Evolutionary conservation across 2,113 vertebrate genomes (phyloP).

Genomic region (Cygnus atratus): DNA sequence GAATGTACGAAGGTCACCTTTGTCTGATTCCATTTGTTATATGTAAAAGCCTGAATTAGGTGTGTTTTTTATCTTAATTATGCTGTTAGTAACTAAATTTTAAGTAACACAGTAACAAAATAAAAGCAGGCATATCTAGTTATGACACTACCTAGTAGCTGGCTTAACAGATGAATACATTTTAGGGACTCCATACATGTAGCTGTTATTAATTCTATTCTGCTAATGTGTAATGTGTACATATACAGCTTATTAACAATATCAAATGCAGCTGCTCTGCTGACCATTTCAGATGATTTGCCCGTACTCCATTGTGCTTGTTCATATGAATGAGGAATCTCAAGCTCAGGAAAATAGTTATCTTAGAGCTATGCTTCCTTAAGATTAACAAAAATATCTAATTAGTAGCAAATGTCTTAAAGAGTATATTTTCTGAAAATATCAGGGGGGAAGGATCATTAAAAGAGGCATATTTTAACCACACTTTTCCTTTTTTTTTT

Average conservation of each 20-base stretch:
- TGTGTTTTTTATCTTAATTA: neutral
- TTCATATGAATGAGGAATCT: neutral
- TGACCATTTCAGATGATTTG: neutral
- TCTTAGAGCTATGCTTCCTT: neutral
- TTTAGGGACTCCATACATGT: neutral
- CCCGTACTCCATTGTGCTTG: neutral
- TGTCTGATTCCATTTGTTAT: neutral
- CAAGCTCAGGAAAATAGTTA: neutral
- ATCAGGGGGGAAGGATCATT: neutral
- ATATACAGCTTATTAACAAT: neutral
- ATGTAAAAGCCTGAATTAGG: neutral
- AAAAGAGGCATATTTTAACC: neutral
- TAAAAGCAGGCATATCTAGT: neutral
- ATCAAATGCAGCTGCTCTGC: neutral
- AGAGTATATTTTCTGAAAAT: neutral
- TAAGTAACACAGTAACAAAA: neutral
- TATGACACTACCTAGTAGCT: neutral
- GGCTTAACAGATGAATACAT: neutral
- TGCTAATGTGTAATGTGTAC: neutral
- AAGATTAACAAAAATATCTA: neutral
- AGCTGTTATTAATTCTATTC: neutral
- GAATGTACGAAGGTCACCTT: neutral
- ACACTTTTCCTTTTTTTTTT: neutral
- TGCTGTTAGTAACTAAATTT: neutral
- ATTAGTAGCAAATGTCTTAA: neutral